Percentiles rank a stretch among this genome's conserved stretches.
These are phyloP conservation scores for Galemys pyrenaicus DNA, from an alignment of 2,113 vertebrate species.

Conservation along the genomic window DNA sequence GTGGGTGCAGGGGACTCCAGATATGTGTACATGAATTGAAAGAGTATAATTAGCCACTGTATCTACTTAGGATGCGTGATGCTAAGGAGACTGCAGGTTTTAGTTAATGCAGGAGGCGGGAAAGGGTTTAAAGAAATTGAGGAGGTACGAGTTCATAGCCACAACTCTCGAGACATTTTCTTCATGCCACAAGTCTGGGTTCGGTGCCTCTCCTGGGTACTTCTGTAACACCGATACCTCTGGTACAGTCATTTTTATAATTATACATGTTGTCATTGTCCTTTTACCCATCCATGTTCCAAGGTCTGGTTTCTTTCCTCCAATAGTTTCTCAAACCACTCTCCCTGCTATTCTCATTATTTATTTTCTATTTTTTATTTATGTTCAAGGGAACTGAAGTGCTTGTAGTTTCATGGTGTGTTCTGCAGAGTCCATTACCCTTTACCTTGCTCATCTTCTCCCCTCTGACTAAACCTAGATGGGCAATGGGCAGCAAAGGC, in stretches of 20 bases:
- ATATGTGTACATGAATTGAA: not conserved
- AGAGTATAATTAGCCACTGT: not conserved
- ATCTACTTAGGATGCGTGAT: not conserved
- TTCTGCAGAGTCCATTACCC: not conserved
- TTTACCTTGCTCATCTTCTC: not conserved
- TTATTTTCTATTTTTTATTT: slow-evolving; percentile 32
- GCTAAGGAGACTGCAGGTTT: not conserved
- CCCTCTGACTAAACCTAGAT: not conserved
- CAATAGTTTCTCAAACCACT: slow-evolving; percentile 8
- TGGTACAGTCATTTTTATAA: not conserved
- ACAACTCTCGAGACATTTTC: not conserved
- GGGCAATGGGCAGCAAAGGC: not conserved
- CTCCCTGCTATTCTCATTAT: not conserved
- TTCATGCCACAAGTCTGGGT: not conserved
- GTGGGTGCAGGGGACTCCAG: not conserved
- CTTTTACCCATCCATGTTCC: not conserved
- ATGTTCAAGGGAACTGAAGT: not conserved
- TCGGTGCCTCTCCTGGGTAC: not conserved
- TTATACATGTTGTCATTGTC: not conserved
- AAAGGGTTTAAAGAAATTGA: not conserved
- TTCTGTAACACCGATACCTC: not conserved
- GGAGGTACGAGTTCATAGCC: not conserved
- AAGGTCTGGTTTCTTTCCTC: slow-evolving; percentile 2
- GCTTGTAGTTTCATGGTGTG: not conserved
- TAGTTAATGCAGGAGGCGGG: not conserved